Base-by-base conservation (phyloP, 1,140 invertebrate genomes). In the Macrocentrus cingulum region DNA sequence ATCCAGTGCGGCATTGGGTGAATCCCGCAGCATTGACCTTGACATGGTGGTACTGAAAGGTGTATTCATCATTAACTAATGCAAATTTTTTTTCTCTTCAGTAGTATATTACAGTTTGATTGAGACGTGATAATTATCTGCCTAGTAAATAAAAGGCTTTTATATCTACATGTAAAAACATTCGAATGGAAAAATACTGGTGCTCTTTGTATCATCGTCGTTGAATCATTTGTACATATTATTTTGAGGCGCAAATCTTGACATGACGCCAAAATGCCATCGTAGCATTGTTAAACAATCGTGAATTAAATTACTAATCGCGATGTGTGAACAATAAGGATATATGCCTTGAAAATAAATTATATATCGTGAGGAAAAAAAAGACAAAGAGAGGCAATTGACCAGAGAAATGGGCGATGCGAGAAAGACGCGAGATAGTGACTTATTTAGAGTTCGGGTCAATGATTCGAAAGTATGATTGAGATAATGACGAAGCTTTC, bases 1-100 rank as follows among this genome's bases (percentile, higher is more conserved):
- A 64, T 93, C 87, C 23, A 88, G 81, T n/a, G 83, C 83, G 62
- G 89, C 84, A 66, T 88, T 89, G 1, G 88, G 87, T 48, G 86
- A 87, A 42, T 86, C 81, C 61, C 79, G 82, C 53, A 88, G 69
- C 61, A 83, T 81, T 20, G 68, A 51, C 23, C 81, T 76, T 32
- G 81, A 82, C 81, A 82, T 82, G 9, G 65, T 72, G 45, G 59
- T 72, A 58, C 62, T 70, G 63, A 18, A 69, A 71, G 15, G 20
- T 23, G 13, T 4, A 46, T n/a, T 34, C 23, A 9, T 42, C 63
- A 16, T 11, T 56, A 49, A 29, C 4, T 6, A 51, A 59, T 20
- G n/a, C n/a, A n/a, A n/a, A n/a, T n/a, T n/a, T n/a, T n/a, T n/a
- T n/a, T n/a, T n/a, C n/a, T n/a, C n/a, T n/a, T n/a, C n/a, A n/a